Percentiles rank a stretch among this genome's conserved stretches.
These are phyloP conservation scores for Scaptomyza pallida DNA, from an alignment of 1,140 invertebrate genomes.

Conservation along the genomic window DNA sequence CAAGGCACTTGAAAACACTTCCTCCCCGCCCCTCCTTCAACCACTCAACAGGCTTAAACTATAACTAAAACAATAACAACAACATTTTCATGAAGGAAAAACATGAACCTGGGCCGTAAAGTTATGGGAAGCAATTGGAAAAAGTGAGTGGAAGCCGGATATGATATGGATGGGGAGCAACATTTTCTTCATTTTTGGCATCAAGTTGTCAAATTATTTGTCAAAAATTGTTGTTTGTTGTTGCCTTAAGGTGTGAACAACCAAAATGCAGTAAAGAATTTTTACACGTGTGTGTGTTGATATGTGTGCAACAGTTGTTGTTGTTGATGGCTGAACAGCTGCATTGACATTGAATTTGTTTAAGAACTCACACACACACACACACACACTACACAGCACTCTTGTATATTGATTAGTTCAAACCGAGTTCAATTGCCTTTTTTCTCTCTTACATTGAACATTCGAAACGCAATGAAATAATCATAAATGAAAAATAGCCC, in stretches of 20 bases:
- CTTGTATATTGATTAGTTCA: conserved; percentile 2
- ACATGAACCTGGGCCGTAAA: conserved; percentile 4
- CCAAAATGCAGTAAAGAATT: conserved; percentile 60
- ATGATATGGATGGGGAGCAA: neutral
- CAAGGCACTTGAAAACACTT: conserved; percentile 52
- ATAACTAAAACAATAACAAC: conserved; percentile 42
- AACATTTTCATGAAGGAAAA: conserved; percentile 35
- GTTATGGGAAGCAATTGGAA: neutral
- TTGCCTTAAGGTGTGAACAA: conserved; percentile 63
- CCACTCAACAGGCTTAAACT: conserved; percentile 27
- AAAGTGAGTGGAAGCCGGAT: neutral
- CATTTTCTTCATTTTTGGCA: conserved; percentile 44
- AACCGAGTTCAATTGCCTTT: conserved; percentile 18
- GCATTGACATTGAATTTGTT: conserved; percentile 75
- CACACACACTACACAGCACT: conserved; percentile 6
- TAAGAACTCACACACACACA: conserved; percentile 2
- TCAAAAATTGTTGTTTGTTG: conserved; percentile 30
- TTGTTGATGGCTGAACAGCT: conserved; percentile 61
- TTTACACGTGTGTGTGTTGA: conserved; percentile 51
- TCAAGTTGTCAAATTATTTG: conserved; percentile 54
- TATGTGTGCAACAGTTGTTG: conserved; percentile 44
- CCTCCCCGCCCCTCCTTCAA: too few species aligned
- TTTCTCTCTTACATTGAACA: too few species aligned
- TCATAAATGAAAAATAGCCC: neutral
- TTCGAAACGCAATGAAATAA: too few species aligned